These are phyloP conservation scores for Cassiopea xamachana DNA, from an alignment of 30 jellyfish, hydroid and myxozoan species.

Conservation along the genomic window DNA sequence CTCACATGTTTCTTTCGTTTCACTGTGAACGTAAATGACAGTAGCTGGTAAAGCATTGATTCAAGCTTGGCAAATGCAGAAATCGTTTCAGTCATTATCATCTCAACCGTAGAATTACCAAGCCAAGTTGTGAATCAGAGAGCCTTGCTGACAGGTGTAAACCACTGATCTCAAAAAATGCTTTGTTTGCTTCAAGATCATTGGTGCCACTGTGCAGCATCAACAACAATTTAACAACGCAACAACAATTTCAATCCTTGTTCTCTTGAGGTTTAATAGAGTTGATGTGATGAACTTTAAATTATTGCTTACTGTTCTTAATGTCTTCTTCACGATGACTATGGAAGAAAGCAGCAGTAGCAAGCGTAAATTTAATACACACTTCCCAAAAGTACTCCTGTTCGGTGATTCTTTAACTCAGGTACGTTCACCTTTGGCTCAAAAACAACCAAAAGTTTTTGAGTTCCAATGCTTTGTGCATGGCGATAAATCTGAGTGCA, in stretches of 20 bases:
- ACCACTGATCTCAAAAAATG: background rate
- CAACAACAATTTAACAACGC: constrained; percentile 19
- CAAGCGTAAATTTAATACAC: background rate
- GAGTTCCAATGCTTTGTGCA: background rate
- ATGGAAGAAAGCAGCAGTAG: background rate
- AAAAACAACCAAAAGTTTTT: background rate
- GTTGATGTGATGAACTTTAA: background rate
- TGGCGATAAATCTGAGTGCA: background rate
- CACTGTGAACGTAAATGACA: background rate
- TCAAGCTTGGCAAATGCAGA: background rate
- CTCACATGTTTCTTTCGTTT: background rate
- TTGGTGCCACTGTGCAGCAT: constrained; percentile 1
- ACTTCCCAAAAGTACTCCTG: constrained; percentile 67
- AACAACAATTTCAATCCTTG: background rate
- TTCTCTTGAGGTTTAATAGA: background rate
- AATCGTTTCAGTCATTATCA: background rate
- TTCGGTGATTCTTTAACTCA: constrained; percentile 85
- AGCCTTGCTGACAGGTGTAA: background rate
- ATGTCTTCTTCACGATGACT: background rate
- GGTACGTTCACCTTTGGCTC: constrained; percentile 20
- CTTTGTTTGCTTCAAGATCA: background rate
- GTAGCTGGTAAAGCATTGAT: background rate
- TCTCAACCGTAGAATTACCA: constrained; percentile 10
- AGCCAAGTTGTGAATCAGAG: background rate
- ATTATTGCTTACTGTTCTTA: background rate